Evolutionary conservation across 2,113 vertebrate species (phyloP).

Genomic region (Arenaria interpres): DNA sequence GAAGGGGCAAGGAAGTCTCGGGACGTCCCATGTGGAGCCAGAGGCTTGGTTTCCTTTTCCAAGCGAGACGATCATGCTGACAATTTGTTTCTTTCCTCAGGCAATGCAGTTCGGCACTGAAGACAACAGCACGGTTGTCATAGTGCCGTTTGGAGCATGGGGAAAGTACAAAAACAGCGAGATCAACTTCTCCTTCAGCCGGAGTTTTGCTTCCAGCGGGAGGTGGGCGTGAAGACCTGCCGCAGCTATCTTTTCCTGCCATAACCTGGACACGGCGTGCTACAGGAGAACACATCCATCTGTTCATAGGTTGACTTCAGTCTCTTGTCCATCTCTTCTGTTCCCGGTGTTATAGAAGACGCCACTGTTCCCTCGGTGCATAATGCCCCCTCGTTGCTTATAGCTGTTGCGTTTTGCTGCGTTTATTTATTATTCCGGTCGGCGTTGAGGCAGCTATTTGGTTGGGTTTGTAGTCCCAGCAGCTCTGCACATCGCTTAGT

Average conservation of each 20-base stretch:
- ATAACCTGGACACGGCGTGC: neutral
- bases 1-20: neutral
- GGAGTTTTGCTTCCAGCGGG: conserved; percentile 92
- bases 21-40: neutral
- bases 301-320: neutral
- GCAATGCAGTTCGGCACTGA: conserved; percentile 91
- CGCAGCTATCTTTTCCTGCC: conserved; percentile 1
- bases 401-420: neutral
- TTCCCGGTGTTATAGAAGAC: neutral
- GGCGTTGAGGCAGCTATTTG: neutral
- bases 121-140: conserved; percentile 92
- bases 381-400: neutral
- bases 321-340: conserved; percentile 22
- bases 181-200: conserved; percentile 92
- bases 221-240: conserved; percentile 85
- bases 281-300: conserved; percentile 7
- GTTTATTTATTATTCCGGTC: neutral
- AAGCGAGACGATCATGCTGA: neutral
- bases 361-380: neutral
- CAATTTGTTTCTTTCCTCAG: conserved; percentile 66
- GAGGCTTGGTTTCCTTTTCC: neutral
- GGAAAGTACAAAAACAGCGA: conserved; percentile 89
- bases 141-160: conserved; percentile 97
- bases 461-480: neutral
- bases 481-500: neutral